Evolutionary conservation across 2,888 invertebrate genomes (phyloP).

Genomic region (Andrena flavipes): DNA sequence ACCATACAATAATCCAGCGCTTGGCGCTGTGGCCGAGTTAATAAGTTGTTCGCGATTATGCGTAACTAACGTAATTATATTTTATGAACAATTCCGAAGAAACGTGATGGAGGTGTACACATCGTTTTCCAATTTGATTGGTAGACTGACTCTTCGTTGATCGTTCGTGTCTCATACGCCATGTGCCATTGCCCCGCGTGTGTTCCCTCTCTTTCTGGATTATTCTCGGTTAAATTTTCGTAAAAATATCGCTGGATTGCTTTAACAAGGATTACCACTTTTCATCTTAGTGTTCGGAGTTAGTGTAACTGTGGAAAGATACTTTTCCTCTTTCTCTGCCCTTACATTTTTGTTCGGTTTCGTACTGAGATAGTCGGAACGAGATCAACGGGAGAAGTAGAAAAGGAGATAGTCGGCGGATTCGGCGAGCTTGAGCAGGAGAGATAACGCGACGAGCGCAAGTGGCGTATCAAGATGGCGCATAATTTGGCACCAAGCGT

Average conservation of each 20-base stretch:
- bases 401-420: conserved; percentile 53
- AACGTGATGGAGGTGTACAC: conserved; percentile 68
- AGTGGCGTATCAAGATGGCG: conserved; percentile 91
- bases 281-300: conserved; percentile 50
- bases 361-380: conserved; percentile 32
- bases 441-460: conserved; percentile 77
- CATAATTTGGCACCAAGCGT: conserved; percentile 97
- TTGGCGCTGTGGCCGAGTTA: conserved; percentile 65
- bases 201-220: conserved; percentile 69
- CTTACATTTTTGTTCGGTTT: conserved; percentile 60
- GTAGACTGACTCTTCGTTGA: conserved; percentile 40
- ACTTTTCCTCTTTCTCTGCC: conserved; percentile 41
- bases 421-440: conserved; percentile 57
- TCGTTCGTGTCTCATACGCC: conserved; percentile 69
- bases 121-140: conserved; percentile 71
- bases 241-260: conserved; percentile 35
- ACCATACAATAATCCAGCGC: conserved; percentile 77
- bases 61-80: conserved; percentile 48
- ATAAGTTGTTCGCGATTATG: conserved; percentile 48
- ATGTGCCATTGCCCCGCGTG: conserved; percentile 78
- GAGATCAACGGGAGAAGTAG: conserved; percentile 43
- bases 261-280: conserved; percentile 27
- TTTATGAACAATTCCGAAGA: conserved; percentile 35
- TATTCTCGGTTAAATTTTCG: conserved; percentile 36
- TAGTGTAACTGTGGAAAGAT: conserved; percentile 47